phyloP scores from a whole-genome alignment of 2,797 vertebrate species.

The Neosilurus hyrtlii region DNA sequence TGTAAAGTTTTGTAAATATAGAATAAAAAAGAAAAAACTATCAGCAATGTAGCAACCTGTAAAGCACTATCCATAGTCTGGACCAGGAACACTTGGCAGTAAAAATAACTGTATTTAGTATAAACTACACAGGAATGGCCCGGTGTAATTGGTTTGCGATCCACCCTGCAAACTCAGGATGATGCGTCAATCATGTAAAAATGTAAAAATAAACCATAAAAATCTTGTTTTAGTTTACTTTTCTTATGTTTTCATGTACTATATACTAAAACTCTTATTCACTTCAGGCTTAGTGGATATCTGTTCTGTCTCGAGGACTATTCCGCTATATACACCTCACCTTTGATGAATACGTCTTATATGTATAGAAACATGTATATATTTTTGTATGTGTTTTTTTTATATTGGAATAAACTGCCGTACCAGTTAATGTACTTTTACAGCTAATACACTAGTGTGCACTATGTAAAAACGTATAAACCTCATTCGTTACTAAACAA shows the following conservation, averaged over 20 bases:
- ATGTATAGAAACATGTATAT: neutral
- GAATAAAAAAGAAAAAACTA: neutral
- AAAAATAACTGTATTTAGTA: neutral
- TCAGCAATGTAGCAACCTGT: slow-evolving; percentile 7
- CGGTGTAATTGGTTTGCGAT: too few species aligned
- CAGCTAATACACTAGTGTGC: slow-evolving; percentile 14
- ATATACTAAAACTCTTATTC: too few species aligned
- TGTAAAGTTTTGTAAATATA: neutral
- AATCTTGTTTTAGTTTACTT: too few species aligned
- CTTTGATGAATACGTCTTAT: too few species aligned
- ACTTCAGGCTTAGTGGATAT: too few species aligned
- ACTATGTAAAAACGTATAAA: slow-evolving; percentile 13
- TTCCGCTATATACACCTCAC: too few species aligned
- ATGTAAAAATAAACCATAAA: too few species aligned
- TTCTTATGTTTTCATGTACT: too few species aligned
- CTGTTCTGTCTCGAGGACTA: too few species aligned
- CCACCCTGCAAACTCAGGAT: too few species aligned
- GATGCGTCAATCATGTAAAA: too few species aligned
- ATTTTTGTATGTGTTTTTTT: neutral
- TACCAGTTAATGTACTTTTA: slow-evolving; percentile 35
- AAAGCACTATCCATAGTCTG: neutral
- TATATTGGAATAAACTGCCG: slow-evolving; percentile 17
- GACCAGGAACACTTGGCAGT: neutral
- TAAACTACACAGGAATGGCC: too few species aligned
- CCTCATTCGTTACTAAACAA: slow-evolving; percentile 25